Conservation (phyloP, 2,797 vertebrate species). For the Spinus olivaceus region DNA sequence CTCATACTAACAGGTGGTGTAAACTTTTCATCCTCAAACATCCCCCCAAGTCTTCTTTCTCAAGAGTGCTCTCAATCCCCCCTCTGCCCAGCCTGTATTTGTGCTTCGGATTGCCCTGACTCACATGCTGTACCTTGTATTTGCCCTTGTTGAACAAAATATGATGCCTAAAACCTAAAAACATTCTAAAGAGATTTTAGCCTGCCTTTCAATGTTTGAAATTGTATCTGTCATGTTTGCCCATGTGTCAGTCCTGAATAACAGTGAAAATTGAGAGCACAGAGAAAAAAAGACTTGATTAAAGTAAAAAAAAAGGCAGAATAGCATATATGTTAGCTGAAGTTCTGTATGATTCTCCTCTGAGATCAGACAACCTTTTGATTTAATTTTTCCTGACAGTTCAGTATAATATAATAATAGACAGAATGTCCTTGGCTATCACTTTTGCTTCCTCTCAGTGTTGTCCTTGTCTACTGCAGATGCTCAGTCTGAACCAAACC, state of each 20-base stretch:
- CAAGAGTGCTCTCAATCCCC: background rate
- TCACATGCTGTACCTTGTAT: background rate
- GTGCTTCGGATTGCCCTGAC: background rate
- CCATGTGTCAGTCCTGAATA: background rate
- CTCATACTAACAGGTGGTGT: background rate
- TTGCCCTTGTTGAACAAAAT: background rate
- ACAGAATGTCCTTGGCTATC: conserved; percentile 28
- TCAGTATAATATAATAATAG: background rate
- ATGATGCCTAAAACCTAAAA: background rate
- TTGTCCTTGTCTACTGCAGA: background rate
- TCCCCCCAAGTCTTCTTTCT: background rate
- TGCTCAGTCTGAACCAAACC: background rate
- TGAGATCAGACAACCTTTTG: conserved; percentile 40
- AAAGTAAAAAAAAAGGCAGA: conserved; percentile 8
- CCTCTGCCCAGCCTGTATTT: background rate
- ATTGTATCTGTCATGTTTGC: background rate
- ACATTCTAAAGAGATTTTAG: background rate
- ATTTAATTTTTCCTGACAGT: conserved; percentile 55
- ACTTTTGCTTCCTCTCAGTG: background rate
- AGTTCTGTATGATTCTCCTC: background rate
- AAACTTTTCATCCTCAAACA: background rate
- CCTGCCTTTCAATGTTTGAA: background rate
- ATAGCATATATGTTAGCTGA: background rate
- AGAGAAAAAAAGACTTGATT: background rate
- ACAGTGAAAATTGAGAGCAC: background rate